Base-by-base conservation (phyloP, 2,888 invertebrate genomes). In the Abscondita cerata region DNA sequence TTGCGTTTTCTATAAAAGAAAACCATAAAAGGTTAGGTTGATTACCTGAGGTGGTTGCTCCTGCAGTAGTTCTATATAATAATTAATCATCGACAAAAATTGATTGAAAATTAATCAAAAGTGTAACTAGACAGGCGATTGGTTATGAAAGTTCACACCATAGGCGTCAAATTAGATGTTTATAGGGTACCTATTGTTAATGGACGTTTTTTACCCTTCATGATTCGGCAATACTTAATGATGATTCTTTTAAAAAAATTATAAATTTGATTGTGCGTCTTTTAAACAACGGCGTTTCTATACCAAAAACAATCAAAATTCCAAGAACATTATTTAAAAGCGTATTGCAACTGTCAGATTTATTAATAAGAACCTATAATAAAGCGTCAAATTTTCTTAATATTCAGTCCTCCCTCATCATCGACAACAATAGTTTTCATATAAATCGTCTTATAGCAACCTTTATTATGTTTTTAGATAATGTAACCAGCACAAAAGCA, bases 71-170 rank as follows among this genome's bases (percentile, higher is more conserved):
- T 70, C 66, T 47, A 71, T 67, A 72, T 65, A 71, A 75, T 75
- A 76, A 81, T 81, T 80, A 80, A 81, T 81, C 81, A 81, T 76
- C 74, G 68, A 61, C 68, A 75, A 77, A 77, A 80, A 79, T 78
- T 78, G 80, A 81, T 80, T 80, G 80, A 79, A 81, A 80, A 81
- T 81, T 80, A 81, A 81, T 80, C 80, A 81, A 80, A 80, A 78
- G 74, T 78, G 77, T 80, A 81, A 81, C 80, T 76, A 81, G 80
- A 80, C 80, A 81, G 80, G 78, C 80, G 80, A 81, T 80, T 80
- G 80, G 77, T 75, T 78, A 75, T 78, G 77, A 79, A 72, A 75
- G 78, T 78, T 78, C 78, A 78, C 79, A 76, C 80, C 77, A 78
- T 77, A 74, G 79, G 80, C 76, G 80, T 80, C 77, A 79, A 79